Base-by-base conservation (phyloP, 23 tunicate species). In the Aplidium turbinatum region DNA sequence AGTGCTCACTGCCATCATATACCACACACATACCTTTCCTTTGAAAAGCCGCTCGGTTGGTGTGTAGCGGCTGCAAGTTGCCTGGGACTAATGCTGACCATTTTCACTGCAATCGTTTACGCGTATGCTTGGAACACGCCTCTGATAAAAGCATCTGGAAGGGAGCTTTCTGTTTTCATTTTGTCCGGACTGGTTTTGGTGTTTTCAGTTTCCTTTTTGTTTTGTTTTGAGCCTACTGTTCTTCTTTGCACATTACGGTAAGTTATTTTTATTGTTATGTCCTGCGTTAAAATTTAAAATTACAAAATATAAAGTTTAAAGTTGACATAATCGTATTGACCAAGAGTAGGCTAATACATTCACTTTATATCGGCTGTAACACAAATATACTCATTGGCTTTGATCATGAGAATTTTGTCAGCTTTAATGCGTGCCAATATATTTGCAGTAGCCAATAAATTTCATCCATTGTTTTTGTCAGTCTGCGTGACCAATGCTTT, bases 121-220 rank as follows among this genome's bases (percentile, higher is more conserved):
- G 11, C 57, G 25, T 71, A 35, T 18, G 19, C 26, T 76, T 70
- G 85, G 83, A 66, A 74, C 40, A 79, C 78, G 22, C 64, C 94
- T n/a, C 61, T 87, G 31, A 75, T 87, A 36, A 63, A 78, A 28
- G 94, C 94, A 1, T 87, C 94, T 0, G 94, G 86, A 33, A 57
- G 83, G 54, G 94, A 77, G 34, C 72, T 78, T 7, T 77, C 72
- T 6, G 31, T 53, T 50, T 53, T 76, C 24, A 83, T 83, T 23
- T 52, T 83, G 3, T 25, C 42, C 1, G 89, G 82, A 38, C 42
- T 83, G 1, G 24, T 75, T 29, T 64, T 83, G 40, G 58, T 76
- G 4, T 83, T 83, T 25, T 38, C 75, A 19, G 31, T 62, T 24
- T 75, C 89, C 0, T 83, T 75, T 39, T 66, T 75, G 32, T 83